phyloP scores from a whole-genome alignment of 2,797 vertebrate species.

The Sciurus carolinensis region DNA sequence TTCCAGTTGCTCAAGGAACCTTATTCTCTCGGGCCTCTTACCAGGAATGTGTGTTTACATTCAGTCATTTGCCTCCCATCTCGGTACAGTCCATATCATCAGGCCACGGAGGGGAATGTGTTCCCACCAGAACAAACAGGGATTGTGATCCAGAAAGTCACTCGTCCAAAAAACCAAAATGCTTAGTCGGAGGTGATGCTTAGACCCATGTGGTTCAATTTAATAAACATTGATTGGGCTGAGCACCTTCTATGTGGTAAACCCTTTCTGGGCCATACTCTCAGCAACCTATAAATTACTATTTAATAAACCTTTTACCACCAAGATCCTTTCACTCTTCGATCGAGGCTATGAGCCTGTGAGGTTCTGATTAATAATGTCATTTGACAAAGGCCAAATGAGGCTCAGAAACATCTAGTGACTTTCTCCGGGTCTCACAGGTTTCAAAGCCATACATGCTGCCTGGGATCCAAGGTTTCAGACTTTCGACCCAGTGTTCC shows the following conservation, averaged over 20 bases:
- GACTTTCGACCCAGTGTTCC: fast-evolving
- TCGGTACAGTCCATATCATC: background rate
- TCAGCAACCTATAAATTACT: background rate
- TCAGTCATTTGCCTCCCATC: background rate
- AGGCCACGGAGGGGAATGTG: background rate
- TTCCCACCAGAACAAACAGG: background rate
- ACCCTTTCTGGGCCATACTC: fast-evolving
- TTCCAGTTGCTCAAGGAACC: background rate
- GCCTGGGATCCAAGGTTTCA: background rate
- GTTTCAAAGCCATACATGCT: background rate
- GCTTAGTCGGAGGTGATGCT: background rate
- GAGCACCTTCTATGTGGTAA: background rate
- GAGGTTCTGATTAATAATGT: background rate
- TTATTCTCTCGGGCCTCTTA: background rate
- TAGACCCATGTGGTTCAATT: background rate
- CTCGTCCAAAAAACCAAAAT: fast-evolving
- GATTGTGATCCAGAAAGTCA: background rate
- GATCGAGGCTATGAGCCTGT: background rate
- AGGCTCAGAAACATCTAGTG: slow-evolving; percentile 57
- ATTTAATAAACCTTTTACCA: background rate
- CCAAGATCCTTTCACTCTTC: background rate
- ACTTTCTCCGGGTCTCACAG: background rate
- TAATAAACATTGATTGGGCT: background rate
- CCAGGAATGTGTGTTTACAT: slow-evolving; percentile 5
- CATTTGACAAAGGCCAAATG: background rate